phyloP scores from a whole-genome alignment of 2,113 vertebrate species.

The Picathartes gymnocephalus region DNA sequence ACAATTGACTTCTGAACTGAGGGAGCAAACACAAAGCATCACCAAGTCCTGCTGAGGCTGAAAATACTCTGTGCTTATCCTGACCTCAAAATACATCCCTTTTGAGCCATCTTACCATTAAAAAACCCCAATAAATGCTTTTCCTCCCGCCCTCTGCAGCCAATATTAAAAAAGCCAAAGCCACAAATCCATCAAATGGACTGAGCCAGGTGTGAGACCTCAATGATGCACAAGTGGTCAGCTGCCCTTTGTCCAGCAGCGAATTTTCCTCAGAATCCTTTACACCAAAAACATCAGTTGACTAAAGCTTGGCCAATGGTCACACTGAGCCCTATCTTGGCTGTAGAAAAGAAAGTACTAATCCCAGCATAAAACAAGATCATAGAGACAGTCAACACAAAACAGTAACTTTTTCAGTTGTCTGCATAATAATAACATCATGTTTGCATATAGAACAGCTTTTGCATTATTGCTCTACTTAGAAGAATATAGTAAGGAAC shows the following conservation, averaged over 20 bases:
- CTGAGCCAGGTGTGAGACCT: not conserved
- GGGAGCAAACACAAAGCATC: not conserved
- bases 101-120: not conserved
- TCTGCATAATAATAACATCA: conserved; percentile 73
- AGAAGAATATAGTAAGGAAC: conserved; percentile 78
- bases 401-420: conserved; percentile 51
- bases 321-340: conserved; percentile 61
- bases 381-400: conserved; percentile 60
- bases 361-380: conserved; percentile 62
- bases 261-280: not conserved
- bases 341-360: conserved; percentile 54
- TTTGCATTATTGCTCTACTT: conserved; percentile 82
- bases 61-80: not conserved
- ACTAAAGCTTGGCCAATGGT: conserved; percentile 58
- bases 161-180: not conserved
- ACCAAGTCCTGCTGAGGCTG: not conserved
- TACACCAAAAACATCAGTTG: not conserved
- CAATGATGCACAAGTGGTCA: not conserved
- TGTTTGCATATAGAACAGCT: conserved; percentile 82
- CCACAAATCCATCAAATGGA: not conserved
- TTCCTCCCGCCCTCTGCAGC: fast-evolving
- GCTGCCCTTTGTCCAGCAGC: not conserved
- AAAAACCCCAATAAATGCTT: fast-evolving
- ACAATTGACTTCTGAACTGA: conserved; percentile 15
- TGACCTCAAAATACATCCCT: not conserved